Conservation (phyloP, 2,888 invertebrate species). For the Charanyca ferruginea region DNA sequence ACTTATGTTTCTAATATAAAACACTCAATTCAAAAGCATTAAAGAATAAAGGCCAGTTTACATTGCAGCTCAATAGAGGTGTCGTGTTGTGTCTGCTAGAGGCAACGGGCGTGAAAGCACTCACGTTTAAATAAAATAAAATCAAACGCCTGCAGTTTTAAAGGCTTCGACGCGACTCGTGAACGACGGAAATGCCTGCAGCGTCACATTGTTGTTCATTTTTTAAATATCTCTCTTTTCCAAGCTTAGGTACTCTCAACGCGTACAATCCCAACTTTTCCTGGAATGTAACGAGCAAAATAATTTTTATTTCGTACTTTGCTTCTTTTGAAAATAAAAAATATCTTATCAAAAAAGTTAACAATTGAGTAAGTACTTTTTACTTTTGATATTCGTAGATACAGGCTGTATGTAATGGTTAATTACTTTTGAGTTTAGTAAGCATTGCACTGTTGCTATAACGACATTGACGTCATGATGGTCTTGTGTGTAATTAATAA, state of each 20-base stretch:
- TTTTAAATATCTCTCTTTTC: conserved; percentile 40
- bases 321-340: conserved; percentile 3
- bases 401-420: conserved; percentile 4
- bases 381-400: neutral
- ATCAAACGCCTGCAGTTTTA: conserved; percentile 66
- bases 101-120: conserved; percentile 56
- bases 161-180: conserved; percentile 53
- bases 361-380: neutral
- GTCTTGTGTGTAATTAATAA: too few relatives aligned
- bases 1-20: neutral
- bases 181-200: conserved; percentile 60
- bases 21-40: conserved; percentile 19
- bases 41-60: conserved; percentile 29
- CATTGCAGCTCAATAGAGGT: conserved; percentile 37
- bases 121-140: conserved; percentile 69
- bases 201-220: conserved; percentile 53
- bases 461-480: too few relatives aligned
- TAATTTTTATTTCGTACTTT: conserved; percentile 4
- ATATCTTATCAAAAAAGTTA: conserved; percentile 10
- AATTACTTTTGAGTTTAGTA: too few relatives aligned
- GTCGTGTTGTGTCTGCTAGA: conserved; percentile 43
- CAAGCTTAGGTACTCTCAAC: conserved; percentile 12
- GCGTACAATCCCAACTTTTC: conserved; percentile 27
- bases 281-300: conserved; percentile 18
- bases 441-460: too few relatives aligned